A percentile compares a stretch with the other conserved stretches of the same genome.
These are phyloP conservation scores for Eupithecia subfuscata DNA, from an alignment of 2,888 invertebrate species.

Conservation along the genomic window DNA sequence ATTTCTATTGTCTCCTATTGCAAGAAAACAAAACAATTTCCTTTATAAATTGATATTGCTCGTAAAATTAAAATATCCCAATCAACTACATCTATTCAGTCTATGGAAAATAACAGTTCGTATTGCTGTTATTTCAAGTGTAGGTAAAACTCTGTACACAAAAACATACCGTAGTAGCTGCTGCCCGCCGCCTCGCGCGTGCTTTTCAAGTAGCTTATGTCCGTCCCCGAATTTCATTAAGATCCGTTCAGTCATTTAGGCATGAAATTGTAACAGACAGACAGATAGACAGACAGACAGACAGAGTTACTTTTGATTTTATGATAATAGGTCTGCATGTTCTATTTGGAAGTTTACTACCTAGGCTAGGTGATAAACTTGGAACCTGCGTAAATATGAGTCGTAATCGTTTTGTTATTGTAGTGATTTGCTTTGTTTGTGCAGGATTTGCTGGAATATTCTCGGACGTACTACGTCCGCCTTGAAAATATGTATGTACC, in stretches of 20 bases:
- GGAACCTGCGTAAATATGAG: not conserved
- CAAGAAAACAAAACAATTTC: constrained; percentile 15
- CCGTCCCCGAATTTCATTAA: too few species aligned
- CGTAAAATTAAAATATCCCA: constrained; percentile 6
- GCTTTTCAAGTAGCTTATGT: too few species aligned
- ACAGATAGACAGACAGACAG: too few species aligned
- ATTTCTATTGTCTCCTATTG: not conserved
- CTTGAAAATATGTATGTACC: too few species aligned
- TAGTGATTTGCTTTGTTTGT: not conserved
- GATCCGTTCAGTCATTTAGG: too few species aligned
- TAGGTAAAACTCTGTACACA: too few species aligned
- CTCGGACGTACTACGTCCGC: not conserved
- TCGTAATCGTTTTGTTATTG: not conserved
- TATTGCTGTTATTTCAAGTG: not conserved
- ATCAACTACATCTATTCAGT: not conserved
- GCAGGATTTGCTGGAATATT: constrained; percentile 1
- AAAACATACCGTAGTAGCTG: too few species aligned
- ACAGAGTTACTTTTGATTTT: too few species aligned
- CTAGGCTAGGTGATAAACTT: not conserved
- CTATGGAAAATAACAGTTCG: not conserved
- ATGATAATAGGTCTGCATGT: too few species aligned
- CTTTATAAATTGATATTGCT: constrained; percentile 16
- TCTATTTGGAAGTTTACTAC: too few species aligned
- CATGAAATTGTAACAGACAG: too few species aligned
- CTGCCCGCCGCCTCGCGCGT: too few species aligned